Conservation (phyloP, 2,113 vertebrate species). For the Marmota flaviventris region DNA sequence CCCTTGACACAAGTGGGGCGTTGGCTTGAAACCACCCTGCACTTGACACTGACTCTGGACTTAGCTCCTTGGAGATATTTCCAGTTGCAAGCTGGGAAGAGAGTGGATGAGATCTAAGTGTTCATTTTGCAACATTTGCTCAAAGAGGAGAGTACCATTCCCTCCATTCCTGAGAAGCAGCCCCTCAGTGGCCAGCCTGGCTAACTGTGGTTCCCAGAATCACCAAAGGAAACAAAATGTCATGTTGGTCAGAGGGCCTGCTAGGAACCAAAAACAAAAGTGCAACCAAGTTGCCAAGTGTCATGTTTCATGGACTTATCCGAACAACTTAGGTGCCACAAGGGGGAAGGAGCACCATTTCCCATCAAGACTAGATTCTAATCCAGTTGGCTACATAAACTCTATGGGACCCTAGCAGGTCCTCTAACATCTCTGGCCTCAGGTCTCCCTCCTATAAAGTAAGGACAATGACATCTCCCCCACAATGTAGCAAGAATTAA, state of each 20-base stretch:
- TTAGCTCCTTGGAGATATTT: neutral
- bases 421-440: neutral
- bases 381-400: neutral
- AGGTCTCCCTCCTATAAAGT: neutral
- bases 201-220: neutral
- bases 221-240: neutral
- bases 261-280: neutral
- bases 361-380: neutral
- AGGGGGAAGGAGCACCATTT: neutral
- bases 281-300: neutral
- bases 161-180: neutral
- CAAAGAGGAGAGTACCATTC: neutral
- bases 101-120: neutral
- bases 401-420: neutral
- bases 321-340: neutral
- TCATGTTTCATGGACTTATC: neutral
- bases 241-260: neutral
- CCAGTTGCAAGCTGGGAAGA: neutral
- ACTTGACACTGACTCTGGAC: neutral
- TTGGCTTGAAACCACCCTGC: neutral
- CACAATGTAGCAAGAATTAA: accelerated
- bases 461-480: neutral
- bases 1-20: neutral
- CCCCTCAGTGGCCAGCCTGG: neutral
- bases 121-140: neutral